phyloP scores from a whole-genome alignment of 2,113 vertebrate genomes.

The Noturus placidus region DNA sequence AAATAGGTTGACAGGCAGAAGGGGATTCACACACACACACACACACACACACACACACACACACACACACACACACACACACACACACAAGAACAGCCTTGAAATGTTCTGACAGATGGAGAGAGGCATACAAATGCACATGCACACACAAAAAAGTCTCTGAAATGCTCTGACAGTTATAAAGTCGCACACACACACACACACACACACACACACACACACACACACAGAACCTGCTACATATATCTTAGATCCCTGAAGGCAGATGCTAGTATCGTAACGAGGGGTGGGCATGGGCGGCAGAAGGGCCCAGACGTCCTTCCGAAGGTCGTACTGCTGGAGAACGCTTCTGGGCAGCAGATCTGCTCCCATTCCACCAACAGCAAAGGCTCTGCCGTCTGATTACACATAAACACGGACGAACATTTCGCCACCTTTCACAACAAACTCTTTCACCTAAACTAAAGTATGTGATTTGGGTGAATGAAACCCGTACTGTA shows the following conservation, averaged over 20 bases:
- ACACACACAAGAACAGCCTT: conserved; percentile 10
- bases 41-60: neutral
- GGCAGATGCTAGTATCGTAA: conserved; percentile 85
- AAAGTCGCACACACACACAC: neutral
- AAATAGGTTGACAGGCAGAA: conserved; percentile 27
- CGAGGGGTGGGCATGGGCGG: conserved; percentile 91
- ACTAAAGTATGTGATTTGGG: neutral
- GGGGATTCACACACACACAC: conserved; percentile 3
- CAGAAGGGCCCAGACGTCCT: conserved; percentile 93
- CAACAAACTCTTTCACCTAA: neutral
- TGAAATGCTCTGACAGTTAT: conserved; percentile 30
- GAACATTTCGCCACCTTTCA: conserved; percentile 11
- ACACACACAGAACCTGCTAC: conserved; percentile 77
- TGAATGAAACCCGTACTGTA: neutral
- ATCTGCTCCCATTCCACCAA: conserved; percentile 92
- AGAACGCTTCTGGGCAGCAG: conserved; percentile 87
- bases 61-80: conserved; percentile 11
- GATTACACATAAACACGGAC: conserved; percentile 33
- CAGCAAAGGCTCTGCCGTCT: conserved; percentile 88
- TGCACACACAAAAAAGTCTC: neutral
- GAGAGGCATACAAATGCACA: conserved; percentile 18
- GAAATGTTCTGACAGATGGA: conserved; percentile 35
- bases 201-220: conserved; percentile 11
- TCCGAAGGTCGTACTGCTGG: conserved; percentile 93
- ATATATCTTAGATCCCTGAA: conserved; percentile 88